Evolutionary conservation across 2,888 invertebrate genomes (phyloP).

Genomic region (Penaeus monodon): DNA sequence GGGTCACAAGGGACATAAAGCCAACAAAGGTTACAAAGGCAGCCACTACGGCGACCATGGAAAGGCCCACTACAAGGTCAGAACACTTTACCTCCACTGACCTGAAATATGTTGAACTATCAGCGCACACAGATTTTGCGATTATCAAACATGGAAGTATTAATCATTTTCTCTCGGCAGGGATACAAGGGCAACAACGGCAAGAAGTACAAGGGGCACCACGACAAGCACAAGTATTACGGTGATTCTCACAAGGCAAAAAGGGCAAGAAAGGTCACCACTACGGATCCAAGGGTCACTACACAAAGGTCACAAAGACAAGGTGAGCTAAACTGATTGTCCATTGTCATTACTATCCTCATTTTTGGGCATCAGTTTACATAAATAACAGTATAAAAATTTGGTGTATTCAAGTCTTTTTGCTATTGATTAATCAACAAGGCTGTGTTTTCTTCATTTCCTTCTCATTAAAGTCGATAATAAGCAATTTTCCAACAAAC

Average conservation of each 20-base stretch:
- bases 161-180: not conserved
- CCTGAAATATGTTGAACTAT: constrained; percentile 20
- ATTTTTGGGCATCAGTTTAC: too few relatives aligned
- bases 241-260: constrained; percentile 15
- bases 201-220: constrained; percentile 33
- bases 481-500: too few relatives aligned
- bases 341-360: too few relatives aligned
- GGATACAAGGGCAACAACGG: constrained; percentile 37
- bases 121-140: not conserved
- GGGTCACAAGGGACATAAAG: constrained; percentile 74
- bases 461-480: too few relatives aligned
- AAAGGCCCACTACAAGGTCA: constrained; percentile 73
- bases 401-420: too few relatives aligned
- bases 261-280: constrained; percentile 32
- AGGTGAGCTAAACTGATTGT: not conserved
- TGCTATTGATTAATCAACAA: too few relatives aligned
- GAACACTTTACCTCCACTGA: constrained; percentile 2
- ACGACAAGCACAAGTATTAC: constrained; percentile 31
- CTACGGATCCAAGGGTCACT: constrained; percentile 4
- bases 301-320: constrained; percentile 10
- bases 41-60: constrained; percentile 84
- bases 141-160: constrained; percentile 24
- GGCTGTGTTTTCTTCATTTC: too few relatives aligned
- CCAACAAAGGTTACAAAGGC: constrained; percentile 80
- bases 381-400: too few relatives aligned